These are phyloP conservation scores for Leptinotarsa juncta DNA, from an alignment of 2,888 invertebrate genomes.

Conservation along the genomic window DNA sequence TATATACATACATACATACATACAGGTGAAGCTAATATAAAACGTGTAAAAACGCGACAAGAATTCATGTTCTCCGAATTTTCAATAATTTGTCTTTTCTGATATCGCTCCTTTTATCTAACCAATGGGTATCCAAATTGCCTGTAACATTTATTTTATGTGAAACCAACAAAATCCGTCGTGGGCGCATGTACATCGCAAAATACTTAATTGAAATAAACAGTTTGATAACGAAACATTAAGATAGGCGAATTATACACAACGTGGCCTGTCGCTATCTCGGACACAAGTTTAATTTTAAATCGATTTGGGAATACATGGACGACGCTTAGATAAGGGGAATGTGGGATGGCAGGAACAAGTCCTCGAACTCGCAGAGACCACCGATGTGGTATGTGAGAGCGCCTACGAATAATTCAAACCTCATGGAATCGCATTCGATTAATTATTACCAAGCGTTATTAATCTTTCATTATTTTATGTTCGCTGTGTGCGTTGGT, in stretches of 20 bases:
- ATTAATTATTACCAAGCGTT: conserved; percentile 1
- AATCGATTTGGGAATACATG: conserved; percentile 65
- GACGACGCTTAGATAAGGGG: conserved; percentile 62
- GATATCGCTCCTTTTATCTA: not conserved
- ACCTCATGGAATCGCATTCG: conserved; percentile 12
- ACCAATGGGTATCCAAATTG: conserved; percentile 54
- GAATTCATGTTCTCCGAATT: no score
- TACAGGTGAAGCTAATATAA: no score
- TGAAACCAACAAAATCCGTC: conserved; percentile 43
- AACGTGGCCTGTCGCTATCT: conserved; percentile 59
- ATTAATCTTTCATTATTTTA: conserved; percentile 1
- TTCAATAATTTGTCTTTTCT: no score
- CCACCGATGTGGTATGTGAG: conserved; percentile 43
- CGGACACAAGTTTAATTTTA: conserved; percentile 66
- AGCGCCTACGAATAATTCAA: conserved; percentile 36
- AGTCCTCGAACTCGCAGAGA: conserved; percentile 23
- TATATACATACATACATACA: no score
- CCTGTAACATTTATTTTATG: conserved; percentile 55
- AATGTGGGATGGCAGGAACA: conserved; percentile 43
- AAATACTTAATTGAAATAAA: conserved; percentile 65
- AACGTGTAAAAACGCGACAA: no score
- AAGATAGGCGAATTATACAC: conserved; percentile 62
- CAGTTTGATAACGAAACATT: conserved; percentile 61
- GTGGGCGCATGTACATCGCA: conserved; percentile 60
- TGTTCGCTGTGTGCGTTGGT: conserved; percentile 1